A percentile compares a stretch with the other conserved stretches of the same genome.
phyloP scores from a whole-genome alignment of 92 coral and sea anemone species.

The Porites evermanni region DNA sequence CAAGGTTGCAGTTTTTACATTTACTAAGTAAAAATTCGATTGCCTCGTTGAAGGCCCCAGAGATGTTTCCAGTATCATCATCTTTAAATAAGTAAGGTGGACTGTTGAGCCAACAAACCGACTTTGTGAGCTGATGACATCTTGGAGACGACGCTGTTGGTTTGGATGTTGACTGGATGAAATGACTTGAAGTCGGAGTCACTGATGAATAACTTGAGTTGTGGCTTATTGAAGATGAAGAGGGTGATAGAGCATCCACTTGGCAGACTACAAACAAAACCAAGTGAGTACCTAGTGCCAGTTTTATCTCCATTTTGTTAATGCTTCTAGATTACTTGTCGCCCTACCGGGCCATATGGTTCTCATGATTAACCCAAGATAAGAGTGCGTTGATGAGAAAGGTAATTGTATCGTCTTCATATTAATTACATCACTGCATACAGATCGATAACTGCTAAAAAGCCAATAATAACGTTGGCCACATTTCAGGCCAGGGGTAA shows the following conservation, averaged over 20 bases:
- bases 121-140: neutral
- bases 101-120: constrained; percentile 16
- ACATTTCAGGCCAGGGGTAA: too few relatives aligned
- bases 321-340: neutral
- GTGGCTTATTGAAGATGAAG: neutral
- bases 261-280: neutral
- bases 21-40: neutral
- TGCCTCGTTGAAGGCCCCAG: constrained; percentile 14
- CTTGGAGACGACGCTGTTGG: neutral
- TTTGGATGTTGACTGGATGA: neutral
- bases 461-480: too few relatives aligned
- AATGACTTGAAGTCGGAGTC: neutral
- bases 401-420: too few relatives aligned
- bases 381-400: too few relatives aligned
- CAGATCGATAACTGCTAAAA: too few relatives aligned
- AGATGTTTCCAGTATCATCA: neutral
- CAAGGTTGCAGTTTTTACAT: neutral
- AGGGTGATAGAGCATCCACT: neutral
- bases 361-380: too few relatives aligned
- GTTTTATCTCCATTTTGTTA: neutral
- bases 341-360: neutral
- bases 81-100: constrained; percentile 35
- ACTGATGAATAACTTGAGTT: neutral
- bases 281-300: neutral
- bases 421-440: too few relatives aligned